A percentile compares a stretch with the other conserved stretches of the same genome.
Evolutionary conservation across 2,797 vertebrate genomes (phyloP).

Genomic region (Lophotriccus pileatus): DNA sequence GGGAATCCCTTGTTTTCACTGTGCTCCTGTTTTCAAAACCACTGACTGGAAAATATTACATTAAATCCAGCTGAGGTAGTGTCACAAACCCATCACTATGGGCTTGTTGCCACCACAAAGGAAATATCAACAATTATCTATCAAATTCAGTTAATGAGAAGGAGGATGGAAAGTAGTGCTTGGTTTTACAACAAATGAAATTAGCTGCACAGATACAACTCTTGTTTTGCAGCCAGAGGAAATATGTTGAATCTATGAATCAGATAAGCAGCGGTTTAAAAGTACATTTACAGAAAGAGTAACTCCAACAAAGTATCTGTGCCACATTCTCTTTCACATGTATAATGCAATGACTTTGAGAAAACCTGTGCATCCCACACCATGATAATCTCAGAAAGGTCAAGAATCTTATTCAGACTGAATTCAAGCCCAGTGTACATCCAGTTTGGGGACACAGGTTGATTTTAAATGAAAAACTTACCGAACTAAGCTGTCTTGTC

Average conservation of each 20-base stretch:
- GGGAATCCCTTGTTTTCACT: background rate
- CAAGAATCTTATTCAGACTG: background rate
- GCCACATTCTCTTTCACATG: background rate
- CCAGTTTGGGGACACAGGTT: background rate
- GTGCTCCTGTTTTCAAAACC: background rate
- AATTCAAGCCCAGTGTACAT: background rate
- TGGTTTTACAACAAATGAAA: background rate
- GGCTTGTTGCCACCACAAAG: background rate
- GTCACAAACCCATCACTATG: background rate
- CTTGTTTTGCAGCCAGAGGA: background rate
- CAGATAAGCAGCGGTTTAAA: background rate
- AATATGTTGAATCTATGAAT: background rate
- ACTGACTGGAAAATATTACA: background rate
- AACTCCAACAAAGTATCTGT: background rate
- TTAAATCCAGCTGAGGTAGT: background rate
- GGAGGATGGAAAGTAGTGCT: background rate
- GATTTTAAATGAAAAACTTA: slow-evolving; percentile 24
- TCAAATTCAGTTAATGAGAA: background rate
- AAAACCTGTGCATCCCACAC: background rate
- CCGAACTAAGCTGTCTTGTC: background rate
- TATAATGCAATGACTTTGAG: background rate
- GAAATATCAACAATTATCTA: background rate
- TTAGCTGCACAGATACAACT: background rate
- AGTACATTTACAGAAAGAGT: background rate
- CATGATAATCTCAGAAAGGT: background rate